A percentile compares a stretch with the other conserved stretches of the same genome.
Evolutionary conservation across 1,140 invertebrate species (phyloP).

Genomic region (Eriosoma lanigerum): DNA sequence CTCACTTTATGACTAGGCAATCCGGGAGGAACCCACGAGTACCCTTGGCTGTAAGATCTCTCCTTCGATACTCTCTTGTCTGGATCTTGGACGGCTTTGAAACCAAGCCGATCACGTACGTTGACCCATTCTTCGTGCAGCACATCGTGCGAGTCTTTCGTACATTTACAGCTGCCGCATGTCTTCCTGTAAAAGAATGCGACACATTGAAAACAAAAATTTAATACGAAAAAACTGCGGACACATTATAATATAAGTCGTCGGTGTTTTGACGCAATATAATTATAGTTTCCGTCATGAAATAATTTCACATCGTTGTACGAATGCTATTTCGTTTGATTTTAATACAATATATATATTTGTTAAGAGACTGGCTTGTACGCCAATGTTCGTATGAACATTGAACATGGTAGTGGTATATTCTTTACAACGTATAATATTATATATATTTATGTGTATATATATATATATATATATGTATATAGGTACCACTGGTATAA

Average conservation of each 20-base stretch:
- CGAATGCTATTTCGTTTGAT: no score
- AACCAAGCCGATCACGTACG: constrained; percentile 76
- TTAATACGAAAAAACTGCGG: background rate
- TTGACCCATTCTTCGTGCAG: constrained; percentile 86
- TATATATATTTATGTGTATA: background rate
- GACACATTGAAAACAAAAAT: background rate
- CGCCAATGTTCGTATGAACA: no score
- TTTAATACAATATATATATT: no score
- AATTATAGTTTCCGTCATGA: no score
- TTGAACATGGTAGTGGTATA: no score
- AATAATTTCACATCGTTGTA: no score
- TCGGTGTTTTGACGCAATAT: background rate
- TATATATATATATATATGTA: background rate
- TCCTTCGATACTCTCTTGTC: constrained; percentile 56
- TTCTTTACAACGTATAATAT: no score
- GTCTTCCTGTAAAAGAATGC: constrained; percentile 68
- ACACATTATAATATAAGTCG: background rate
- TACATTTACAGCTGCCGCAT: constrained; percentile 85
- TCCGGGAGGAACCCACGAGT: constrained; percentile 81
- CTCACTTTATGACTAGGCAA: constrained; percentile 66
- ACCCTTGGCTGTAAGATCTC: constrained; percentile 61
- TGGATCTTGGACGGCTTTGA: constrained; percentile 64
- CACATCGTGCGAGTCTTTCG: constrained; percentile 79
- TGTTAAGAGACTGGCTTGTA: no score
- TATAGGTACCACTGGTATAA: constrained; percentile 15